A percentile compares a stretch with the other conserved stretches of the same genome.
Evolutionary conservation across 1,140 invertebrate species (phyloP).

Genomic region (Drosophila ohnishii): DNA sequence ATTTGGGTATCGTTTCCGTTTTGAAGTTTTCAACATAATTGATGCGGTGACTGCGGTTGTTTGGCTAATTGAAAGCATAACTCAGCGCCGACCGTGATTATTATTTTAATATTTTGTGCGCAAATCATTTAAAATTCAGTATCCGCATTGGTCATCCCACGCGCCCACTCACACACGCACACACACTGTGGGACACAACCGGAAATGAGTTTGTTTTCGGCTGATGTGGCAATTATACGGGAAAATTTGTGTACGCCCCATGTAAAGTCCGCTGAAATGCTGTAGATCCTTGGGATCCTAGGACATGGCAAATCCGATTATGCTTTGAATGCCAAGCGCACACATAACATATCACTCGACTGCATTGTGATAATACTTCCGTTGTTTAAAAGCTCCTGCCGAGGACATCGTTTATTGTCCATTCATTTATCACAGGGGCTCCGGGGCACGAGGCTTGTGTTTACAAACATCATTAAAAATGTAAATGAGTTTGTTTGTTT

Average conservation of each 20-base stretch:
- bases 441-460: constrained; percentile 49
- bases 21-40: constrained; percentile 69
- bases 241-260: not conserved
- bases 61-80: constrained; percentile 72
- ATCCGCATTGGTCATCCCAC: constrained; percentile 33
- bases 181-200: constrained; percentile 28
- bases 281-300: constrained; percentile 26
- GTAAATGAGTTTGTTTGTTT: constrained; percentile 80
- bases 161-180: not conserved
- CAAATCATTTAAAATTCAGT: constrained; percentile 64
- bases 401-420: constrained; percentile 57
- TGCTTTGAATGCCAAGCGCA: constrained; percentile 30
- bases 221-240: constrained; percentile 56
- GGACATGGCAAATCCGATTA: constrained; percentile 55
- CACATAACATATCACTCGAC: constrained; percentile 51
- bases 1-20: constrained; percentile 54
- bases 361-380: constrained; percentile 68
- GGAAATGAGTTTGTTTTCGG: constrained; percentile 75
- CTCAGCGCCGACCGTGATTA: constrained; percentile 47
- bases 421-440: constrained; percentile 53
- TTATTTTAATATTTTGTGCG: constrained; percentile 64
- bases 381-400: constrained; percentile 50
- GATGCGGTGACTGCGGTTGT: constrained; percentile 68
- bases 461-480: constrained; percentile 80
- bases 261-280: constrained; percentile 30